Conservation (phyloP, 2,888 invertebrate genomes). For the Melipona beecheii region DNA sequence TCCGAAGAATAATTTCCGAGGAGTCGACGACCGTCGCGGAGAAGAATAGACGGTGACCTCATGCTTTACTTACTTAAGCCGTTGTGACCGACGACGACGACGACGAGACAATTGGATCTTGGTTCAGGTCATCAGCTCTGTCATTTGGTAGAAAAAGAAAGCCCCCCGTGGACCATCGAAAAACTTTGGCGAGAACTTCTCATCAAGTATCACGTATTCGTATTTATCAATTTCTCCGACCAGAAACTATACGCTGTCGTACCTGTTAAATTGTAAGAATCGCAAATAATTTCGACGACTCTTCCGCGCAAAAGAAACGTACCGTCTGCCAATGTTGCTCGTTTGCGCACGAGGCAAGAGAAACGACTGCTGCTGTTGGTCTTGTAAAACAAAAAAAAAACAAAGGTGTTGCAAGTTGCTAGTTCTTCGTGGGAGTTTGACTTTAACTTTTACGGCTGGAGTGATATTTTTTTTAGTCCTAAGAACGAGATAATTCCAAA, state of each 20-base stretch:
- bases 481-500: not conserved
- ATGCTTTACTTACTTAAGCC: conserved; percentile 78
- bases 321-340: not conserved
- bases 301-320: not conserved
- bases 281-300: not conserved
- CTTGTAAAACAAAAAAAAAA: not conserved
- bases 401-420: not conserved
- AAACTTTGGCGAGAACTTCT: not conserved
- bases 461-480: not conserved
- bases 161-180: conserved; percentile 33
- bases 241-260: not conserved
- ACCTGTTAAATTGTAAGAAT: conserved; percentile 6
- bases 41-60: conserved; percentile 79
- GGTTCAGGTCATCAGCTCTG: conserved; percentile 70
- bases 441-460: not conserved
- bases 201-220: not conserved
- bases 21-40: conserved; percentile 76
- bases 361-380: not conserved
- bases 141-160: conserved; percentile 56
- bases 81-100: conserved; percentile 66
- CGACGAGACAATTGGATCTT: conserved; percentile 76
- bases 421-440: not conserved
- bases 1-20: conserved; percentile 63
- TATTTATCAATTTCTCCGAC: not conserved
- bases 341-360: not conserved